These are phyloP conservation scores for Siniperca scherzeri DNA, from an alignment of 2,797 vertebrate species.

Conservation along the genomic window DNA sequence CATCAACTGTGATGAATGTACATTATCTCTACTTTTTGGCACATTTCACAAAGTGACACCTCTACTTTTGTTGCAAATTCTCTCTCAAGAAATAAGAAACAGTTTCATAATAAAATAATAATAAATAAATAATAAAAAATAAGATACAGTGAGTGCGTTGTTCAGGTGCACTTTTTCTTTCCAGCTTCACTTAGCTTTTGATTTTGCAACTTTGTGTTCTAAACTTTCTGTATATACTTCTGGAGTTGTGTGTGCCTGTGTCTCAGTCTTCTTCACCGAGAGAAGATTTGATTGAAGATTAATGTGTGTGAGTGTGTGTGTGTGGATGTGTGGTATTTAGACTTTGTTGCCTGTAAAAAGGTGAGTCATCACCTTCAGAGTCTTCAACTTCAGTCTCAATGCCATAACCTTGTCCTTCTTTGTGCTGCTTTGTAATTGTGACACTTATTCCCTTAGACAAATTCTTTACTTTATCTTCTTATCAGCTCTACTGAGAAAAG, in stretches of 20 bases:
- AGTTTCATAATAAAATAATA: neutral
- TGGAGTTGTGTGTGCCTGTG: slow-evolving; percentile 22
- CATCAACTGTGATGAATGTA: neutral
- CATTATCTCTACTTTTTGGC: neutral
- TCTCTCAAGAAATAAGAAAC: neutral
- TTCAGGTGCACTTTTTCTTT: slow-evolving; percentile 4
- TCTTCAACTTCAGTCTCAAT: slow-evolving; percentile 3
- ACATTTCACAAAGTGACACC: neutral
- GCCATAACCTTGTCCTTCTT: slow-evolving; percentile 15
- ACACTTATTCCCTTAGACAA: neutral
- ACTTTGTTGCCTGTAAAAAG: slow-evolving; percentile 19
- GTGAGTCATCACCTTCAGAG: slow-evolving; percentile 47
- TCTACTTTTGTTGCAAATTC: neutral
- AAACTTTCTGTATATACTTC: neutral
- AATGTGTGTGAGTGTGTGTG: slow-evolving; percentile 17
- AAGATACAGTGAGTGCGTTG: neutral
- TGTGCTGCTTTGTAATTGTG: neutral
- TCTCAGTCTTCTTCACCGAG: slow-evolving; percentile 32
- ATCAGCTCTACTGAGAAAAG: neutral
- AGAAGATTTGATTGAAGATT: slow-evolving; percentile 39
- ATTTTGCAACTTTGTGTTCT: neutral
- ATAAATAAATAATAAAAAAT: too few relatives aligned
- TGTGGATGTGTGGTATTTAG: slow-evolving; percentile 1
- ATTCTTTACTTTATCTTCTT: slow-evolving; percentile 1
- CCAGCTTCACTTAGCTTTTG: neutral